phyloP scores from a whole-genome alignment of 2,113 vertebrate species.

The Lathamus discolor region DNA sequence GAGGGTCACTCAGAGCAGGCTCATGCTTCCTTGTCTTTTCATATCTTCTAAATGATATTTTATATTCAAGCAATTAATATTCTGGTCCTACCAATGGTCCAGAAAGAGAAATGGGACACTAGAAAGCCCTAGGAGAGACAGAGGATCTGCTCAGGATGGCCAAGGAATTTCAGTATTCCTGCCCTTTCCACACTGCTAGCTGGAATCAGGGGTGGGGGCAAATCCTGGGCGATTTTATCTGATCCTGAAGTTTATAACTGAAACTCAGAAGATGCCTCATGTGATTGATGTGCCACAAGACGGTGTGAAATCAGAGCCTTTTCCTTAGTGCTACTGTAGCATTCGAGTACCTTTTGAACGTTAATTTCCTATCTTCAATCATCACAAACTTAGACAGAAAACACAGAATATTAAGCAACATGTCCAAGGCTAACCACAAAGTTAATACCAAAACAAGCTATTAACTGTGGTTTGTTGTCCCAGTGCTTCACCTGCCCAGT shows the following conservation, averaged over 20 bases:
- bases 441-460: background rate
- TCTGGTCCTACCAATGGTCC: background rate
- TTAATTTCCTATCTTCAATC: background rate
- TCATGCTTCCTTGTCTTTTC: background rate
- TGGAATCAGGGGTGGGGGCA: background rate
- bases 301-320: background rate
- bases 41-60: background rate
- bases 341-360: background rate
- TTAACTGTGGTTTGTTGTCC: background rate
- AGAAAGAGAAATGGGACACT: slow-evolving; percentile 4
- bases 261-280: background rate
- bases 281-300: background rate
- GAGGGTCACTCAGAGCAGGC: background rate
- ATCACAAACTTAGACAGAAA: background rate
- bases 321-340: background rate
- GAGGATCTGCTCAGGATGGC: background rate
- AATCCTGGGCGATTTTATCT: background rate
- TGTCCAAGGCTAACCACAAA: background rate
- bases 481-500: background rate
- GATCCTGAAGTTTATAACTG: background rate
- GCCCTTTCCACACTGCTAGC: background rate
- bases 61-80: slow-evolving; percentile 8
- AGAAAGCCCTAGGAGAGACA: background rate
- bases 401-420: background rate
- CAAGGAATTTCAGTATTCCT: background rate